Conservation (phyloP, 2,797 vertebrate genomes). For the Euphonia xanthogaster region DNA sequence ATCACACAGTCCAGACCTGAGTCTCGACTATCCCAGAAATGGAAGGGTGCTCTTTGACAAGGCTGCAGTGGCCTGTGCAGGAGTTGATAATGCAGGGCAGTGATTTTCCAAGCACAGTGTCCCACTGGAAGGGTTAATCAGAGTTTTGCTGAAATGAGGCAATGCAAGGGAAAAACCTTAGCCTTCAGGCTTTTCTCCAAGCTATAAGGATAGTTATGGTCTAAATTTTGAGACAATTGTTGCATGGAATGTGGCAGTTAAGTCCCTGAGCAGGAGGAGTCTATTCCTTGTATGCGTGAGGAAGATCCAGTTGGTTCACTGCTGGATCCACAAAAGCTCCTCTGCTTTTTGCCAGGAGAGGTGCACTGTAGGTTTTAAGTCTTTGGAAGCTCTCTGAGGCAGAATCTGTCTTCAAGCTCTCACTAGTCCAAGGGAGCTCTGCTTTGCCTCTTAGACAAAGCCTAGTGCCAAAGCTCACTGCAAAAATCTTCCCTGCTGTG, state of each 20-base stretch:
- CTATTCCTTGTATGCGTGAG: fast-evolving
- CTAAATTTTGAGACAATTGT: not conserved
- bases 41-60: fast-evolving
- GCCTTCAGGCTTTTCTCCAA: not conserved
- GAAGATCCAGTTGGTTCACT: not conserved
- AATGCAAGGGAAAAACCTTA: not conserved
- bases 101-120: not conserved
- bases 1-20: fast-evolving
- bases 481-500: not conserved
- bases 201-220: not conserved
- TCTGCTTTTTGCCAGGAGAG: not conserved
- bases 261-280: fast-evolving
- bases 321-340: too few relatives aligned
- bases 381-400: not conserved
- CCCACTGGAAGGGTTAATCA: not conserved
- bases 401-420: not conserved
- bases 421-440: not conserved
- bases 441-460: not conserved
- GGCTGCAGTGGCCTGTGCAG: fast-evolving
- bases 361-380: not conserved
- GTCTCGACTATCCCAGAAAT: not conserved
- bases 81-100: fast-evolving
- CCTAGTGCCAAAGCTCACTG: not conserved
- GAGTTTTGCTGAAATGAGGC: not conserved
- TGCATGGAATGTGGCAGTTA: not conserved